phyloP scores from a whole-genome alignment of 2,888 invertebrate species.

The Apocheima hispidaria region DNA sequence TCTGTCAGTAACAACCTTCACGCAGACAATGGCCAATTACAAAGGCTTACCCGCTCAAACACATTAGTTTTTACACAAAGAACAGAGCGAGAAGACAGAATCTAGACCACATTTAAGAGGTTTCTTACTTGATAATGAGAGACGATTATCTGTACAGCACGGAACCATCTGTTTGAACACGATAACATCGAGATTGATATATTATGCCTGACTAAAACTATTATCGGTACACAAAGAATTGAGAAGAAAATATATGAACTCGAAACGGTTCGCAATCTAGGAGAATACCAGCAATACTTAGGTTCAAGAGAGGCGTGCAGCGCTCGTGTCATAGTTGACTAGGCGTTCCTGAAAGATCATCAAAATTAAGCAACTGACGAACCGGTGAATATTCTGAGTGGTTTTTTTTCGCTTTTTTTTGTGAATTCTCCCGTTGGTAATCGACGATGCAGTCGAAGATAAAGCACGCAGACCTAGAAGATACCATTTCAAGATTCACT shows the following conservation, averaged over 20 bases:
- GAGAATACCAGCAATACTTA: background rate
- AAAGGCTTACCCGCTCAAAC: slow-evolving; percentile 13
- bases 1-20: slow-evolving; percentile 40
- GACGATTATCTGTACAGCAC: slow-evolving; percentile 6
- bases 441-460: too few relatives aligned
- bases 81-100: background rate
- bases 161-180: background rate
- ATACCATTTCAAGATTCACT: too few relatives aligned
- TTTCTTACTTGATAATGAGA: slow-evolving; percentile 12
- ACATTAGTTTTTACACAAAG: slow-evolving; percentile 15
- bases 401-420: too few relatives aligned
- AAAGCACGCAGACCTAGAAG: too few relatives aligned
- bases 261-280: background rate
- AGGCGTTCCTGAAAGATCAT: too few relatives aligned
- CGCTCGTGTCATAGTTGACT: too few relatives aligned
- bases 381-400: too few relatives aligned
- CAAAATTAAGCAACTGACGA: too few relatives aligned
- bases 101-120: slow-evolving; percentile 18
- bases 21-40: slow-evolving; percentile 34
- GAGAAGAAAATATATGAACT: background rate
- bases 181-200: too few relatives aligned
- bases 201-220: background rate
- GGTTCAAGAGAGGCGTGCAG: too few relatives aligned
- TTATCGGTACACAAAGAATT: background rate
- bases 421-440: too few relatives aligned